Conservation (phyloP, 2,797 vertebrate species). For the Esox masquinongy region DNA sequence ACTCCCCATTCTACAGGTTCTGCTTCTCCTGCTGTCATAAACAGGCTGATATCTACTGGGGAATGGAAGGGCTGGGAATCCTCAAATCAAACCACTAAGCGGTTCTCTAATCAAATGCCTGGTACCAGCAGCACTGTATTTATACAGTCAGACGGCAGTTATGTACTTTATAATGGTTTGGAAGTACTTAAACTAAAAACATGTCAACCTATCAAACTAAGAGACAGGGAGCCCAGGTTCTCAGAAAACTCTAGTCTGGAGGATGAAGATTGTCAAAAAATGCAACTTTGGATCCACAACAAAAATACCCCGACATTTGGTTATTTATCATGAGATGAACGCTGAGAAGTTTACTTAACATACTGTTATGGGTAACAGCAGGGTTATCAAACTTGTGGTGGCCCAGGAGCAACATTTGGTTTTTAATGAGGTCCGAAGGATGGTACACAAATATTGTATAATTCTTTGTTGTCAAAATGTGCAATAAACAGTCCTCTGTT, state of each 20-base stretch:
- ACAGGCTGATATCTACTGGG: constrained; percentile 53
- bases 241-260: constrained; percentile 9
- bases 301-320: background rate
- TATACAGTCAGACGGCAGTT: constrained; percentile 46
- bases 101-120: constrained; percentile 66
- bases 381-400: background rate
- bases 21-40: constrained; percentile 54
- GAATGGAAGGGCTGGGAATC: constrained; percentile 50
- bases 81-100: constrained; percentile 58
- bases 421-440: too few species aligned
- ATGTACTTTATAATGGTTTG: constrained; percentile 30
- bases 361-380: background rate
- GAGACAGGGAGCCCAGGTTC: constrained; percentile 13
- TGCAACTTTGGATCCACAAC: background rate
- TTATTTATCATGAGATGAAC: background rate
- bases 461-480: too few species aligned
- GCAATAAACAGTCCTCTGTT: too few species aligned
- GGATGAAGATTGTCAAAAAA: constrained; percentile 22
- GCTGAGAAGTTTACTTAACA: background rate
- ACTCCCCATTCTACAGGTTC: constrained; percentile 4
- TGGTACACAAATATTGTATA: too few species aligned
- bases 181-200: constrained; percentile 65
- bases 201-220: constrained; percentile 45
- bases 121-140: constrained; percentile 74
- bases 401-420: too few species aligned